Evolutionary conservation across 2,888 invertebrate genomes (phyloP), one percentile per base, ranked within the genome.

Genomic region (Ectemnius cavifrons): DNA sequence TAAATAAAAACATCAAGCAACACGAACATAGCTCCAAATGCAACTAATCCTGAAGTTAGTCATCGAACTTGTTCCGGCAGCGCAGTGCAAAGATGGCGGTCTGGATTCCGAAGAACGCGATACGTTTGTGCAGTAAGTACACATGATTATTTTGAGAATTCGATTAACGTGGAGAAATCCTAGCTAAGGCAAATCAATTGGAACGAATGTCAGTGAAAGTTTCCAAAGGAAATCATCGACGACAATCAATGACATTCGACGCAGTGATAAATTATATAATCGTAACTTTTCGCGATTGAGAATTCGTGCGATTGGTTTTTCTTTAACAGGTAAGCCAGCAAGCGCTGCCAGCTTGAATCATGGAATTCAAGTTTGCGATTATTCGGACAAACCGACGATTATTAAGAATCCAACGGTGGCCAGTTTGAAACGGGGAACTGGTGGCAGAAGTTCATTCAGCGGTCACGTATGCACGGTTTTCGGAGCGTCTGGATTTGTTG

Each of bases 391-490:
- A 3, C 83, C 87, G 0, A 72, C 73, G 28, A 63, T 89, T 1
- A 87, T 90, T 20, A 86, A 89, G 71, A 81, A 89, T 77, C 87
- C 89, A 0, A 86, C 84, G 6, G 85, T 85, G 67, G 93, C 95
- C 8, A 92, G 94, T 0, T 92, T 96, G 88, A 96, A 95, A 90
- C 93, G 95, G 79, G 97, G 97, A 37, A 96, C 97, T 20, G 97
- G 97, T 14, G 99, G 99, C 18, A 94, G 99, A 47, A 96, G 96
- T 83, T 99, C 98, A 88, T 99, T 99, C 91, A 99, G 96, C 92
- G 99, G 99, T 0, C 93, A 97, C 68, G 98, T 99, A 2, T 98
- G 97, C n/a, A 99, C 99, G n/a, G 96, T 99, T 0, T 99, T 99
- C 91, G 99, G 99, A 65, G 94, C 94, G 69, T 95, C 95, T 47